A percentile compares a stretch with the other conserved stretches of the same genome.
Conservation (phyloP, 2,888 invertebrate species). For the Mythimna ferrago region DNA sequence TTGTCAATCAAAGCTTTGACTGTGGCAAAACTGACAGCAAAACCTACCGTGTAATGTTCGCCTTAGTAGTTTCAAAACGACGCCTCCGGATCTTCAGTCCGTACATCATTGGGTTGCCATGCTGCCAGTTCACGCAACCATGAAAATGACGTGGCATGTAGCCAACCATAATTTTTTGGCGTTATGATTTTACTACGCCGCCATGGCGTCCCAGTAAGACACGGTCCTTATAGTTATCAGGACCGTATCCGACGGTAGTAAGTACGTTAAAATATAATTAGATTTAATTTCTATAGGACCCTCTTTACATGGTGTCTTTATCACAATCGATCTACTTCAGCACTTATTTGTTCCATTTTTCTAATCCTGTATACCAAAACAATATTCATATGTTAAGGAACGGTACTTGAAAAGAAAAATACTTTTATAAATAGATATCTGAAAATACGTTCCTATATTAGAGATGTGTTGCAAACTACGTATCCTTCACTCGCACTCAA, state of each 20-base stretch:
- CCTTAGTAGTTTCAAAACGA: not conserved
- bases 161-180: no score
- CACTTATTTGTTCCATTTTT: not conserved
- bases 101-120: no score
- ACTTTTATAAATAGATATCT: not conserved
- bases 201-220: no score
- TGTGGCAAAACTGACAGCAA: no score
- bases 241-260: not conserved
- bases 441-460: slow-evolving; percentile 33
- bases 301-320: not conserved
- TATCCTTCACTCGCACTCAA: not conserved
- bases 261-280: not conserved
- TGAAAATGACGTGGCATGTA: no score
- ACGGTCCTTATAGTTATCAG: not conserved
- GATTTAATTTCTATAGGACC: not conserved
- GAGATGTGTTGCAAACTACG: slow-evolving; percentile 7
- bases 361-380: not conserved
- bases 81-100: not conserved
- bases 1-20: no score
- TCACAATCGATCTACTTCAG: not conserved
- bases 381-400: not conserved
- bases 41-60: no score
- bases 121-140: no score
- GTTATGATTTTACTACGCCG: no score
- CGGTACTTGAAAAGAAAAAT: not conserved